phyloP scores from a whole-genome alignment of 2,888 invertebrate species.

The Acleris emargana region DNA sequence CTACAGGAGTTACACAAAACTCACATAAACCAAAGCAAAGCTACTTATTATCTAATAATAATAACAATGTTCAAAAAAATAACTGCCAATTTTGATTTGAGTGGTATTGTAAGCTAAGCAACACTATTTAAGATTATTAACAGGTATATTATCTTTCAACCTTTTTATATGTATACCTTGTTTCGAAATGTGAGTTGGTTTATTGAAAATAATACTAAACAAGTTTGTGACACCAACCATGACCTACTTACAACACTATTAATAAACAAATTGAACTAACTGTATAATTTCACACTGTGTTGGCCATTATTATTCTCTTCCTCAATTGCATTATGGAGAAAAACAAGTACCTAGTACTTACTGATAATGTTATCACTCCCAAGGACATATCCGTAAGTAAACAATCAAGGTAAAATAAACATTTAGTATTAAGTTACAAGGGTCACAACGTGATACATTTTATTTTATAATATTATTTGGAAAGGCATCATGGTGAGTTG shows the following conservation, averaged over 20 bases:
- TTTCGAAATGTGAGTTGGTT: too few relatives aligned
- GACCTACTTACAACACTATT: slow-evolving; percentile 29
- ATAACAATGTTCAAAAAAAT: too few relatives aligned
- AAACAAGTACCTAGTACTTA: not conserved
- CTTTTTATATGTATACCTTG: too few relatives aligned
- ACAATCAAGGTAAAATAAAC: slow-evolving; percentile 10
- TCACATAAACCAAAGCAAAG: too few relatives aligned
- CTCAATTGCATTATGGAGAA: not conserved
- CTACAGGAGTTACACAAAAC: too few relatives aligned
- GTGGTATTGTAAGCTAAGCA: too few relatives aligned
- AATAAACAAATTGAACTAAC: not conserved
- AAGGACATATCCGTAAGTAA: slow-evolving; percentile 27
- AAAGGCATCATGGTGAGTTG: slow-evolving; percentile 5
- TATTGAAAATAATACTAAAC: not conserved
- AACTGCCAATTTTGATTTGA: too few relatives aligned
- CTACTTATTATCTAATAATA: too few relatives aligned
- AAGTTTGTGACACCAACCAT: slow-evolving; percentile 6
- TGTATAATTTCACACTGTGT: not conserved
- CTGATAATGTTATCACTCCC: slow-evolving; percentile 23
- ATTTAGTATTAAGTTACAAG: not conserved
- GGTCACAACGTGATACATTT: not conserved
- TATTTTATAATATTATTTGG: not conserved
- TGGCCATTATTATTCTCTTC: not conserved
- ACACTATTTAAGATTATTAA: too few relatives aligned
- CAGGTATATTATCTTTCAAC: too few relatives aligned